Percentiles rank a stretch among this genome's conserved stretches.
These are phyloP conservation scores for Gymnosoma rotundatum DNA, from an alignment of 2,888 invertebrate species.

Conservation along the genomic window DNA sequence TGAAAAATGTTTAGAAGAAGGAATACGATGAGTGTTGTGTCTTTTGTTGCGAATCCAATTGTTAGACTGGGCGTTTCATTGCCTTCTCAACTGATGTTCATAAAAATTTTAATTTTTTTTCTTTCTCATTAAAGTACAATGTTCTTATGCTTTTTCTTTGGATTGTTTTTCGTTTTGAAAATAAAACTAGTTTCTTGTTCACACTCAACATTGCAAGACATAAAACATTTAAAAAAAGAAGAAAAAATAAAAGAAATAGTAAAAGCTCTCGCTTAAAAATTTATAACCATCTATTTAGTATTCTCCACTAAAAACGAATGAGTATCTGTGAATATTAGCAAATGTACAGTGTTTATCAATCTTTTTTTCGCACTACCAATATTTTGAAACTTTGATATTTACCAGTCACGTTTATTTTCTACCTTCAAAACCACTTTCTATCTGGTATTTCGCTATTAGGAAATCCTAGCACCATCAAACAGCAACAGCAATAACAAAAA, in stretches of 20 bases:
- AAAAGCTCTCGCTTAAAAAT: constrained; percentile 14
- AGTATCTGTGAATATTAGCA: constrained; percentile 8
- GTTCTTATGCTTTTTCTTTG: constrained; percentile 10
- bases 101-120: constrained; percentile 46
- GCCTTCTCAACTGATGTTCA: constrained; percentile 36
- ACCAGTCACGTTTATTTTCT: constrained; percentile 45
- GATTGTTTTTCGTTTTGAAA: background rate
- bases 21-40: background rate
- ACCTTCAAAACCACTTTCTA: background rate
- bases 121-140: constrained; percentile 50
- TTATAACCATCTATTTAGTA: constrained; percentile 11
- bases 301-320: background rate
- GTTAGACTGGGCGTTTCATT: constrained; percentile 41
- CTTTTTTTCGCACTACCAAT: constrained; percentile 10
- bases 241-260: background rate
- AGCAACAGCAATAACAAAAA: constrained; percentile 24
- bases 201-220: constrained; percentile 31
- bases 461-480: constrained; percentile 8
- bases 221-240: background rate
- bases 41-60: constrained; percentile 40
- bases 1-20: constrained; percentile 1
- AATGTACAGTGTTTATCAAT: constrained; percentile 26
- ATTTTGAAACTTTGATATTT: constrained; percentile 45
- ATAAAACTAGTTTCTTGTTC: constrained; percentile 39
- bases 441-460: constrained; percentile 18